Evolutionary conservation across 53 echinoderm and acorn worm species (phyloP).

Genomic region (Astropecten irregularis): DNA sequence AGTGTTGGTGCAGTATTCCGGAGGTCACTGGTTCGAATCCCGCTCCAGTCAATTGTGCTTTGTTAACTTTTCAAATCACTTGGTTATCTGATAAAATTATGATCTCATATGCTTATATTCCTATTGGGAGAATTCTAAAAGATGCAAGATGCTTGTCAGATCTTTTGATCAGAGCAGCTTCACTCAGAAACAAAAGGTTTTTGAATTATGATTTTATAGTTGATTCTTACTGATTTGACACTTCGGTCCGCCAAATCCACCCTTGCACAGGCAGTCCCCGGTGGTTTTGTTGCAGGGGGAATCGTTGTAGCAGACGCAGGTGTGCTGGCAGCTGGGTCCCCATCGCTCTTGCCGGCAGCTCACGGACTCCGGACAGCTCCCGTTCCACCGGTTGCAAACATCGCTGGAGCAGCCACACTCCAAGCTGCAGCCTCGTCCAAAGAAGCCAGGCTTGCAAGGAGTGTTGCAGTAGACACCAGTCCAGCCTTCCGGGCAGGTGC

Average conservation of each 20-base stretch:
- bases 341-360: slow-evolving; percentile 39
- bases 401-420: slow-evolving; percentile 54
- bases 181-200: no score
- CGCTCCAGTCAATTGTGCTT: no score
- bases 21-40: no score
- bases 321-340: slow-evolving; percentile 45
- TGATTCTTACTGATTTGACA: slow-evolving; percentile 31
- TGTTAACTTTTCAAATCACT: no score
- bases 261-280: slow-evolving; percentile 24
- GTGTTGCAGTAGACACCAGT: slow-evolving; percentile 47
- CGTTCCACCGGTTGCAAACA: slow-evolving; percentile 28
- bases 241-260: slow-evolving; percentile 1
- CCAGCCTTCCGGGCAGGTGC: slow-evolving; percentile 59
- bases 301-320: slow-evolving; percentile 51
- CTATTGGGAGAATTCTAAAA: no score
- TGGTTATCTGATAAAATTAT: no score
- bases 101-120: no score
- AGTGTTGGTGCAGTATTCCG: no score
- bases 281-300: slow-evolving; percentile 8
- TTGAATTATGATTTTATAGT: no score
- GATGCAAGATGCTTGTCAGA: no score
- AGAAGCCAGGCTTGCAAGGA: slow-evolving; percentile 51
- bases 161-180: no score
- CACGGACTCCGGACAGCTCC: slow-evolving; percentile 18
- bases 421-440: slow-evolving; percentile 47